Evolutionary conservation across 2,888 invertebrate genomes (phyloP), one percentile per base, ranked within the genome.

Genomic region (Rhopalosiphum nymphaeae): DNA sequence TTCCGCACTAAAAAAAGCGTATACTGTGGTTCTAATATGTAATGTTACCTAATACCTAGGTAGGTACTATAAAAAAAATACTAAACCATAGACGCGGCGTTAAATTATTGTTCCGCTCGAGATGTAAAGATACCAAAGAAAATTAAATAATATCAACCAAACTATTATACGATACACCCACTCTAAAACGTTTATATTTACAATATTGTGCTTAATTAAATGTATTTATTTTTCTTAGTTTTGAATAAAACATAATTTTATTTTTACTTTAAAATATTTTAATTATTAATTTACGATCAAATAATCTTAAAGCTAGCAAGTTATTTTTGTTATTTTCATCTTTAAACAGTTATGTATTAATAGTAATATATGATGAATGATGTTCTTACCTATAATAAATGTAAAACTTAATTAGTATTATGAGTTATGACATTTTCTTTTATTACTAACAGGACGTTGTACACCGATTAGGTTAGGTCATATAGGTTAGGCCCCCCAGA

Each of bases 91-190:
- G 36, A 56, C 11, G 21, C 11, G n/a, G 67, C 56, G 44, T 21
- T 42, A 84, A 84, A 56, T 91, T 44, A 85, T 84, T 16, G 84
- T 91, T 84, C 44, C 56, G 91, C 91, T 56, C 11, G 21, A 44
- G 29, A 53, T 84, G 36, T 53, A 84, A 36, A 26, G 2, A 36
- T n/a, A 36, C 10, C 10, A 36, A 61, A 46, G 21, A 67, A 46
- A 67, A 67, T 61, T 67, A 67, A 46, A 61, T 36, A 57, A 44
- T 57, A 42, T 57, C 29, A 36, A 89, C 89, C 21, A 21, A 36
- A 67, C 21, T 67, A 67, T 67, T 16, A n/a, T 36, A 67, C n/a
- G 16, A n/a, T n/a, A 29, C 26, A 67, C 67, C 11, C 5, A n/a
- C n/a, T 16, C 1, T n/a, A n/a, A 67, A 67, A 67, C 4, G 3